Base-by-base conservation (phyloP, 2,113 vertebrate species). In the Patagioenas fasciata region DNA sequence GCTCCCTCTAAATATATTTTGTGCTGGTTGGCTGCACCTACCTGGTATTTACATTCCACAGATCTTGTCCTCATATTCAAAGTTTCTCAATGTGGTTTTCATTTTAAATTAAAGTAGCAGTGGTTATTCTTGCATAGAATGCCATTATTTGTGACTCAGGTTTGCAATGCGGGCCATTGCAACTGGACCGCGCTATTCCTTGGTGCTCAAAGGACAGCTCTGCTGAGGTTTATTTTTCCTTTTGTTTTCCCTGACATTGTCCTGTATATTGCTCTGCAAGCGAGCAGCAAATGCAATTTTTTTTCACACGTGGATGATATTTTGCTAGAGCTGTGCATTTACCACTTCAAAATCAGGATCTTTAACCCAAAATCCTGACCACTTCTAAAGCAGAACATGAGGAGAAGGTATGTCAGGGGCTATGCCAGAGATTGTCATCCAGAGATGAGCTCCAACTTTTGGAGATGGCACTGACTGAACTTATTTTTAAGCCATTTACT, bases 21-120 rank as follows among this genome's bases (percentile, higher is more conserved):
- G 82, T 75, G 51, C 79, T 80, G 93, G 12, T 71, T 92, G 92
- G 82, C 42, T 96, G 91, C 91, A 88, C 65, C 56, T 72, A 77
- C 57, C 58, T 57, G 38, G 51, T 96, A 94, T 94, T 93, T 83
- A 44, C 61, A 88, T 61, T 53, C 72, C 71, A 80, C 60, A 58
- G 7, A 78, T 78, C 89, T 77, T 75, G 44, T 53, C 57, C 36
- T 82, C 2, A 1, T 24, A 34, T 36, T 85, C 47, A 10, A 56
- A 62, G 72, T 64, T 74, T 60, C 58, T 90, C 67, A 58, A 25
- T 18, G 9, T 6, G 38, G 23, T n/a, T 88, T 93, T 80, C 21
- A 23, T n/a, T 73, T 60, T 42, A 67, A 89, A 89, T 64, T 48
- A 60, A 79, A 78, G 66, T 6, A 40, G 10, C 32, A 13, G 51